These are phyloP conservation scores for Euschistus heros DNA, from an alignment of 1,140 invertebrate genomes.

Conservation along the genomic window DNA sequence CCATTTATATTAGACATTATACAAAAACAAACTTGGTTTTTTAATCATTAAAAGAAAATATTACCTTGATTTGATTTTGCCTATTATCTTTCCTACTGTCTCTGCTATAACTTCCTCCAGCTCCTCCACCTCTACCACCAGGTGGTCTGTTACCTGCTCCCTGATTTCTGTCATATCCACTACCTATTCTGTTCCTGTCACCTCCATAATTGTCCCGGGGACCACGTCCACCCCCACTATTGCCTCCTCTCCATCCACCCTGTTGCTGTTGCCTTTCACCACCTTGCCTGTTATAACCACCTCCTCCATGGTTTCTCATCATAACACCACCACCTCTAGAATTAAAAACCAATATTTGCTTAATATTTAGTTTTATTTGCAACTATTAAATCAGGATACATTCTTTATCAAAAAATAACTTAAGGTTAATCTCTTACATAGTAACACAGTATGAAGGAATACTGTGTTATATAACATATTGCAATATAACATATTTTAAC, in stretches of 20 bases:
- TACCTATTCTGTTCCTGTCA: conserved; percentile 6
- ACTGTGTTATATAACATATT: too few relatives aligned
- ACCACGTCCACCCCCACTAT: conserved; percentile 12
- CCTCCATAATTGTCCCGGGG: neutral
- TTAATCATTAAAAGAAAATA: too few relatives aligned
- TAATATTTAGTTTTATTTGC: too few relatives aligned
- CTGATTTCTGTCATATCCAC: conserved; percentile 4
- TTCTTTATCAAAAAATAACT: too few relatives aligned
- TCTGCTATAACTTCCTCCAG: conserved; percentile 1
- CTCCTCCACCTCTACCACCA: conserved; percentile 1
- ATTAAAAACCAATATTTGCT: neutral
- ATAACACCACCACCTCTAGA: conserved; percentile 13
- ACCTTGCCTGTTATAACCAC: conserved; percentile 11
- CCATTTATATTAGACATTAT: too few relatives aligned
- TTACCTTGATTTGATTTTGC: neutral
- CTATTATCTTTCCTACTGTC: conserved; percentile 1
- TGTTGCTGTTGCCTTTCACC: conserved; percentile 19
- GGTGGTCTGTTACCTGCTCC: neutral
- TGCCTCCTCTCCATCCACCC: conserved; percentile 19
- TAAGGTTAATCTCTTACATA: too few relatives aligned
- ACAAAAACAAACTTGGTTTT: neutral
- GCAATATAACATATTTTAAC: too few relatives aligned
- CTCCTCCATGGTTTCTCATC: neutral
- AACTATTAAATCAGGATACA: too few relatives aligned
- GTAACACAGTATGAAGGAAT: too few relatives aligned